Evolutionary conservation across 2,797 vertebrate species (phyloP), one percentile per base, ranked within the genome.

Genomic region (Poeciliopsis presidionis): DNA sequence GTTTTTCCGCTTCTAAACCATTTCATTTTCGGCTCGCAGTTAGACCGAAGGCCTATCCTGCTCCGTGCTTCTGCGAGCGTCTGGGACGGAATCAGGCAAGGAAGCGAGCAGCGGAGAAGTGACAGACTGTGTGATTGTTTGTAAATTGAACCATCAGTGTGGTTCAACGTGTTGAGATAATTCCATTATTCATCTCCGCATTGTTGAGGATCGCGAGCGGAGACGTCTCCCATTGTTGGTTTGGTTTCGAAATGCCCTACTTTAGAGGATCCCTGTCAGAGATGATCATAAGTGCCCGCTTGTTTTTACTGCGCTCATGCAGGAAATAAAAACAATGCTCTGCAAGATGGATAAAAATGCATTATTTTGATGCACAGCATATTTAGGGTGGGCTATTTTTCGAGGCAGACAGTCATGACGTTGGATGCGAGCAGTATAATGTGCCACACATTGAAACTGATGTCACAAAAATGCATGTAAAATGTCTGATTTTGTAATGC

Each of bases 61-160:
- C 78, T 61, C 81, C 82, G 89, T 84, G 78, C 74, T 73, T 47
- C 20, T 78, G 81, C 51, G 1, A 75, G 86, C 86, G 86, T 89
- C 87, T 75, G 76, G 76, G 76, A 67, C 65, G 9, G 77, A 87
- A 87, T 88, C 83, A 91, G 84, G 90, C 78, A 36, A 79, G 89
- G 79, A 61, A 83, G 59, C 33, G 49, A 84, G 86, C 85, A 65
- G 77, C 57, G 74, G 78, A 84, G 81, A 85, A 80, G 87, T 93
- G 89, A 91, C 87, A 81, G 88, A 82, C 78, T 88, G 87, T 90
- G 87, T 90, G 89, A 93, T 92, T 92, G 90, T 89, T 87, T 91
- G 82, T 83, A 89, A 91, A 93, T 88, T 91, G 91, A 93, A 92
- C 86, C 86, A 88, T 92, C 88, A 92, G 84, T 86, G 80, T 81